phyloP scores from a whole-genome alignment of 1,140 invertebrate genomes.

The Ceratoteleas bidentatus region DNA sequence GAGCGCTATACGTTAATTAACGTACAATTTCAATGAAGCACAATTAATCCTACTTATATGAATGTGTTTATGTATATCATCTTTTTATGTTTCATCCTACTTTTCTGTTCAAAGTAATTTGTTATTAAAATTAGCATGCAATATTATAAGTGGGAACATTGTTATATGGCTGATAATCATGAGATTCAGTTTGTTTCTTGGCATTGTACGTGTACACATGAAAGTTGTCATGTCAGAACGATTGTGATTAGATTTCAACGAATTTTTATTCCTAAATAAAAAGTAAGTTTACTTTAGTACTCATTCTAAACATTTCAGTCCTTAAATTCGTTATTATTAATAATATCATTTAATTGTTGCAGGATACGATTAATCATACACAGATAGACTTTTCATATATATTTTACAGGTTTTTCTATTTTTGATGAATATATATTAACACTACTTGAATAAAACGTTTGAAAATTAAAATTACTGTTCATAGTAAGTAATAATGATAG shows the following conservation, averaged over 20 bases:
- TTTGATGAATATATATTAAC: too few species aligned
- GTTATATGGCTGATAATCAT: conserved; percentile 14
- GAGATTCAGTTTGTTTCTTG: conserved; percentile 6
- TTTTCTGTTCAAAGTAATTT: conserved; percentile 11
- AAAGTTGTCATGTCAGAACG: not conserved
- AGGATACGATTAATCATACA: too few species aligned
- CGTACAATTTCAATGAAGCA: not conserved
- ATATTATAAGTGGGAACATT: conserved; percentile 9
- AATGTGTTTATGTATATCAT: conserved; percentile 4
- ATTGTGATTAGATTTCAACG: not conserved
- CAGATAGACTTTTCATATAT: too few species aligned
- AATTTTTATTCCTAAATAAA: not conserved
- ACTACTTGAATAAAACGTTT: too few species aligned
- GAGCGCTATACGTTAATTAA: not conserved
- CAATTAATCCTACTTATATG: conserved; percentile 4
- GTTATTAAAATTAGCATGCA: conserved; percentile 19
- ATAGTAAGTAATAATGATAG: too few species aligned
- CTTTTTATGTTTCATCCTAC: not conserved
- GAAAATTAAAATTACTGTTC: too few species aligned
- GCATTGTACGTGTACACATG: not conserved
- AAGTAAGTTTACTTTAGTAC: conserved; percentile 1
- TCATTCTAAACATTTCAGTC: not conserved
- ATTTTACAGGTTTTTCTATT: too few species aligned
- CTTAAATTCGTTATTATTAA: too few species aligned
- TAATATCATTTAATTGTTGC: too few species aligned